Evolutionary conservation across 2,797 vertebrate species (phyloP).

Genomic region (Sebastes minor): DNA sequence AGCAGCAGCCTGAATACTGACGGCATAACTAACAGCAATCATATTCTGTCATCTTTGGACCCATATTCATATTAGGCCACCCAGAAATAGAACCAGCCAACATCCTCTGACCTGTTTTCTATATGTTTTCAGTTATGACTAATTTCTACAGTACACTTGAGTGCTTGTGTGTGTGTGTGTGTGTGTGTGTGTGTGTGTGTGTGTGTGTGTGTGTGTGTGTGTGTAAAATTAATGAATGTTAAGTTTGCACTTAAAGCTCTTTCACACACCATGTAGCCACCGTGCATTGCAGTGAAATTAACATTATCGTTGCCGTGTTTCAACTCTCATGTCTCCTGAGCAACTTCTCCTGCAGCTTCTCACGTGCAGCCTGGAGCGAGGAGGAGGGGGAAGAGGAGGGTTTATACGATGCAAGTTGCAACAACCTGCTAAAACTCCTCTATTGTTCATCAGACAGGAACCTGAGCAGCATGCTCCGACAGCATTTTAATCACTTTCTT

Average conservation of each 20-base stretch:
- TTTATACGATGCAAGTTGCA: background rate
- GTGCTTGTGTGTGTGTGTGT: constrained; percentile 33
- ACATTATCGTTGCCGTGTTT: constrained; percentile 7
- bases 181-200: constrained; percentile 34
- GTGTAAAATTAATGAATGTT: constrained; percentile 63
- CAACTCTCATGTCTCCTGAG: constrained; percentile 11
- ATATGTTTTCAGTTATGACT: background rate
- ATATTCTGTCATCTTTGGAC: background rate
- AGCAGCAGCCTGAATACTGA: background rate
- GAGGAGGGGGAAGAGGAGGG: background rate
- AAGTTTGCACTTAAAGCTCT: constrained; percentile 32
- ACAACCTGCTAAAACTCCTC: constrained; percentile 4
- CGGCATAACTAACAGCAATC: background rate
- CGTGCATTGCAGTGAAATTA: background rate
- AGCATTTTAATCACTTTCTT: constrained; percentile 51
- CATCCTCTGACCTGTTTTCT: constrained; percentile 27
- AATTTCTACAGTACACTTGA: background rate
- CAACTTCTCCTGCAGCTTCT: background rate
- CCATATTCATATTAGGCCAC: background rate
- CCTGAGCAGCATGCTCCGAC: constrained; percentile 6
- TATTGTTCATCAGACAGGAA: constrained; percentile 6
- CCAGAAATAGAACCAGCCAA: constrained; percentile 12
- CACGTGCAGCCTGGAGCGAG: constrained; percentile 13
- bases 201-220: constrained; percentile 15
- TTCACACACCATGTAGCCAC: constrained; percentile 18